phyloP scores from a whole-genome alignment of 2,797 vertebrate species.

The Macroramphosus scolopax region DNA sequence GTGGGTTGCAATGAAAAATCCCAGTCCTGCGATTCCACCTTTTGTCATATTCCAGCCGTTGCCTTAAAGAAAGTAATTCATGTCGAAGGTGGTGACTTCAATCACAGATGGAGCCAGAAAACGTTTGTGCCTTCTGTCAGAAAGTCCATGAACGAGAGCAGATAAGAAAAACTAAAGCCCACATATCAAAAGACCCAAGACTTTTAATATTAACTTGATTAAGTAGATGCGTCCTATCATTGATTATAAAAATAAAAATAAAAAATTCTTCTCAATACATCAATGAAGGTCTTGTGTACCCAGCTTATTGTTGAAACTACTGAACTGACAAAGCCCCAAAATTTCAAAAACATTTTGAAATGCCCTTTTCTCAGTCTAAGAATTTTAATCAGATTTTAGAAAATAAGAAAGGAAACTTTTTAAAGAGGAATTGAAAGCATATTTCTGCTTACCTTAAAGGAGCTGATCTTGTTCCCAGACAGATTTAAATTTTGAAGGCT shows the following conservation, averaged over 20 bases:
- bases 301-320: slow-evolving; percentile 25
- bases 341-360: slow-evolving; percentile 32
- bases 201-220: too few relatives aligned
- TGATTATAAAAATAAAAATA: neutral
- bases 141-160: too few relatives aligned
- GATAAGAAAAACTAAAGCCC: too few relatives aligned
- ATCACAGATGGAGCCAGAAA: too few relatives aligned
- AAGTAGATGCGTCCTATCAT: too few relatives aligned
- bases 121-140: too few relatives aligned
- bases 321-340: slow-evolving; percentile 20
- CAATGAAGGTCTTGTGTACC: slow-evolving; percentile 15
- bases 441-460: slow-evolving; percentile 82
- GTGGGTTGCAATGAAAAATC: neutral
- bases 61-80: neutral
- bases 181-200: too few relatives aligned
- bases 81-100: neutral
- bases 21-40: neutral
- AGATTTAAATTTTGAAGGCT: slow-evolving; percentile 85
- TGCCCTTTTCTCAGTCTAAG: slow-evolving; percentile 37
- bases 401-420: slow-evolving; percentile 26
- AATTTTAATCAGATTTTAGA: slow-evolving; percentile 44
- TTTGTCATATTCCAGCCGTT: neutral
- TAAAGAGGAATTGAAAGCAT: slow-evolving; percentile 17
- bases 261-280: slow-evolving; percentile 14
- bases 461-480: slow-evolving; percentile 87